These are phyloP conservation scores for Pristionchus japonicus DNA, from an alignment of 2,888 invertebrate species.

Conservation along the genomic window DNA sequence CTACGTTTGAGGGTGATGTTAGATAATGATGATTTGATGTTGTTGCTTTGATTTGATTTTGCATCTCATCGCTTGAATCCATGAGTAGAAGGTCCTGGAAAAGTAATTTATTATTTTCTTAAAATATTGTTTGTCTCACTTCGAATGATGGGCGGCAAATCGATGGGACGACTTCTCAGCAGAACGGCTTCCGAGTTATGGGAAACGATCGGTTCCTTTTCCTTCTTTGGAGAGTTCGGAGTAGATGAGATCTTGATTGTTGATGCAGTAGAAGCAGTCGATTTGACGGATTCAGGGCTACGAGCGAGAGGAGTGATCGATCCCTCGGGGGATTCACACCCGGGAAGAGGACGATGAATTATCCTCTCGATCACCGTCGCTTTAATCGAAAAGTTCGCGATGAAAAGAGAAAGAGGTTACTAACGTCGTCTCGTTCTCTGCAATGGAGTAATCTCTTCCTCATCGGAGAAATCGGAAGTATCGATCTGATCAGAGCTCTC, in stretches of 20 bases:
- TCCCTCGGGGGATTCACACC: neutral
- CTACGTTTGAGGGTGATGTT: neutral
- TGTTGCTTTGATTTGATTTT: neutral
- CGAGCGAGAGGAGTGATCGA: neutral
- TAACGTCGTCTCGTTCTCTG: neutral
- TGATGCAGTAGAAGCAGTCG: neutral
- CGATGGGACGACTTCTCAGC: too few relatives aligned
- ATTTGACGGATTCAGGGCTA: neutral
- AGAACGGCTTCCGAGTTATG: too few relatives aligned
- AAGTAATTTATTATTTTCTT: neutral
- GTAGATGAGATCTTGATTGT: neutral
- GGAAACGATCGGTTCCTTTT: neutral
- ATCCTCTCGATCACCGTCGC: neutral
- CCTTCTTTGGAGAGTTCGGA: neutral
- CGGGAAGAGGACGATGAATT: neutral
- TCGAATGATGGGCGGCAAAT: neutral
- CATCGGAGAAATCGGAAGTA: constrained; percentile 4
- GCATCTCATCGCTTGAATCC: constrained; percentile 35
- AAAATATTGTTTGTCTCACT: neutral
- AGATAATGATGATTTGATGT: neutral
- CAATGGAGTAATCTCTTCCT: neutral
- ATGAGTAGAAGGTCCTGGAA: neutral
- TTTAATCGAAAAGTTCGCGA: neutral
- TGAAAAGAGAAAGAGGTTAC: neutral
- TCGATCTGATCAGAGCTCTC: neutral